A percentile compares a stretch with the other conserved stretches of the same genome.
These are phyloP conservation scores for Chrosomus eos DNA, from an alignment of 2,797 vertebrate genomes.

Conservation along the genomic window DNA sequence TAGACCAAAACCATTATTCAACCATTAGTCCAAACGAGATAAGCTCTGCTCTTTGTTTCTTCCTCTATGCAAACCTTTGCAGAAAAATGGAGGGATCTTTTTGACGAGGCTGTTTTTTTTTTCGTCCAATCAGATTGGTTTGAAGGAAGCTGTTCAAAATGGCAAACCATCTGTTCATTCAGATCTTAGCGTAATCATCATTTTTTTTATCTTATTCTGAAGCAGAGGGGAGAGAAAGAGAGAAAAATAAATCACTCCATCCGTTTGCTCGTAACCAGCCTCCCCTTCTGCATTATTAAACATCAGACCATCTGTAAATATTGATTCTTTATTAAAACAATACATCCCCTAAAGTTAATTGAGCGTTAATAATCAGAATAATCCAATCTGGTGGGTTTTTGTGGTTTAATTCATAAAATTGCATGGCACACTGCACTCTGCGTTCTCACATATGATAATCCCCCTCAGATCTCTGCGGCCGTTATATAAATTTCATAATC, in stretches of 20 bases:
- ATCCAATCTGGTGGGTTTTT: slow-evolving; percentile 8
- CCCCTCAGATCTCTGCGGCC: slow-evolving; percentile 17
- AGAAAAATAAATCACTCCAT: slow-evolving; percentile 29
- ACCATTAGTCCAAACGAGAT: slow-evolving; percentile 29
- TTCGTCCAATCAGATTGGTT: not conserved
- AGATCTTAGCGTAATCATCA: slow-evolving; percentile 30
- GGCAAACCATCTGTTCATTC: slow-evolving; percentile 50
- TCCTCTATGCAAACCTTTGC: not conserved
- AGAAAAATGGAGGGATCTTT: not conserved
- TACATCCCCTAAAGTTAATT: slow-evolving; percentile 24
- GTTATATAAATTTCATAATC: slow-evolving; percentile 57
- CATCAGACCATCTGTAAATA: slow-evolving; percentile 52
- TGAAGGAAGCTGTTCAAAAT: slow-evolving; percentile 2
- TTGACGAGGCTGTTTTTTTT: not conserved
- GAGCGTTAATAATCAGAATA: slow-evolving; percentile 29
- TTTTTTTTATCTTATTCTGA: slow-evolving; percentile 19
- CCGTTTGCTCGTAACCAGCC: slow-evolving; percentile 28
- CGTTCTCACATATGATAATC: slow-evolving; percentile 33
- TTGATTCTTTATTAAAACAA: slow-evolving; percentile 45
- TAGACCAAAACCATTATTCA: slow-evolving; percentile 20
- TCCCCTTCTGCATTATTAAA: slow-evolving; percentile 41
- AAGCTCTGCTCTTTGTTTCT: slow-evolving; percentile 18
- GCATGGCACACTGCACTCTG: slow-evolving; percentile 19
- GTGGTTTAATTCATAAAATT: slow-evolving; percentile 23
- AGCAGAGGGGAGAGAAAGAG: not conserved